Percentiles rank a stretch among this genome's conserved stretches.
phyloP scores from a whole-genome alignment of 2,888 invertebrate genomes.

The Caenorhabditis becei region DNA sequence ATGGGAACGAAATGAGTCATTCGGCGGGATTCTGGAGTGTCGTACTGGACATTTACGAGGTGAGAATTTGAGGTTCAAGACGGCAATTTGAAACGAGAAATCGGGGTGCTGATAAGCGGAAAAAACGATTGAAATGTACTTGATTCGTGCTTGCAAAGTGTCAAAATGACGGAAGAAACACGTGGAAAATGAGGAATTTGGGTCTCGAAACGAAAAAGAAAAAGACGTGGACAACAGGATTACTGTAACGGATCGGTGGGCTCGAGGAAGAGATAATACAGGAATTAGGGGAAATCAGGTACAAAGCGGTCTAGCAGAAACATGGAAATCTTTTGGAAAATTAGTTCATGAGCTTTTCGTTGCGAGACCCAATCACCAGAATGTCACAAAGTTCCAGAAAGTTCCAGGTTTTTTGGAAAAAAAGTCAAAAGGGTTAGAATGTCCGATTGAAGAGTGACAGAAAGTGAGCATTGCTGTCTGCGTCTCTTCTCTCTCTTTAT shows the following conservation, averaged over 20 bases:
- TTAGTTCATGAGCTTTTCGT: no score
- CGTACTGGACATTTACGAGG: neutral
- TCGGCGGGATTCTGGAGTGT: neutral
- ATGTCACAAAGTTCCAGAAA: no score
- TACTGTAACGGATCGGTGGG: no score
- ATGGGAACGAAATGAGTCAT: no score
- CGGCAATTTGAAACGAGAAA: neutral
- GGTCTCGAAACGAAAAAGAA: neutral
- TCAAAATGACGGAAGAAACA: neutral
- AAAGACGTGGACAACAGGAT: no score
- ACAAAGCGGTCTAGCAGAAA: no score
- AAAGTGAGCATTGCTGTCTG: neutral
- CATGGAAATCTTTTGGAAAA: no score
- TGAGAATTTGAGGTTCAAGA: neutral
- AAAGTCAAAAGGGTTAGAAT: neutral
- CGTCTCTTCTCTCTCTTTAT: neutral
- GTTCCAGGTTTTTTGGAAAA: neutral
- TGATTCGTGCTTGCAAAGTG: neutral
- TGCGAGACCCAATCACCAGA: no score
- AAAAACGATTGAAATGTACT: slow-evolving; percentile 7
- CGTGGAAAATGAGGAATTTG: neutral
- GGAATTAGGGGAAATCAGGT: no score
- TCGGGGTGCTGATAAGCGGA: neutral
- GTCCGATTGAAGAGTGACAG: neutral
- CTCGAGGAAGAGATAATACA: no score